These are phyloP conservation scores for Lepidurus arcticus DNA, from an alignment of 1,140 invertebrate genomes.

Conservation along the genomic window DNA sequence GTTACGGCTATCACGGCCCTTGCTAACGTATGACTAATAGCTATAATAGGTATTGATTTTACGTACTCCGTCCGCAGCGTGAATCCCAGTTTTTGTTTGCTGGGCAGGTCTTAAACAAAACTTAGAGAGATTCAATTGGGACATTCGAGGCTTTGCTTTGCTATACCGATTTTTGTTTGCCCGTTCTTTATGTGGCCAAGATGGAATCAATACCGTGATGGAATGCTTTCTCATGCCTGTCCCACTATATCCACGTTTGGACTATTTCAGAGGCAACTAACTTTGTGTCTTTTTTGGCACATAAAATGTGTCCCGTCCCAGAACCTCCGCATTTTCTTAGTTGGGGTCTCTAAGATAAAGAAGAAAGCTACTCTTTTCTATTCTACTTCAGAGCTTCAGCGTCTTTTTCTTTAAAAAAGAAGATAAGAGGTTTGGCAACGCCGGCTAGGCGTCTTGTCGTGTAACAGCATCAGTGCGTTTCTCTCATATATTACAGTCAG, in stretches of 20 bases:
- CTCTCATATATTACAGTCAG: slow-evolving; percentile 5
- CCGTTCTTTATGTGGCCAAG: background rate
- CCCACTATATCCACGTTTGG: background rate
- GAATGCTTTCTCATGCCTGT: background rate
- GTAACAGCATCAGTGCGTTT: slow-evolving; percentile 21
- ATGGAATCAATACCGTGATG: slow-evolving; percentile 5
- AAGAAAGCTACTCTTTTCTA: background rate
- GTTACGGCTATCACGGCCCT: no score
- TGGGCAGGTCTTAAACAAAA: no score
- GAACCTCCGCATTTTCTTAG: background rate
- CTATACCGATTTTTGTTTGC: background rate
- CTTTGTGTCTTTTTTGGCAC: background rate
- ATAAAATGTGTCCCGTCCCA: slow-evolving; percentile 3
- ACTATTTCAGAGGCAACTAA: background rate
- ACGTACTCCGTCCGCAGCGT: no score
- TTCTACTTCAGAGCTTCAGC: background rate
- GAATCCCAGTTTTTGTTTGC: no score
- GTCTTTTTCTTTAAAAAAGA: background rate
- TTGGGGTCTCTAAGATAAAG: background rate
- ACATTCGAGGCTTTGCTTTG: background rate
- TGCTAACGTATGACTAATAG: no score
- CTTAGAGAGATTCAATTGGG: no score
- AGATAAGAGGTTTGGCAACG: background rate
- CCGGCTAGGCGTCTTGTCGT: background rate
- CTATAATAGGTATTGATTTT: no score